These are phyloP conservation scores for Eupelmus urozonus DNA, from an alignment of 2,888 invertebrate genomes.

Conservation along the genomic window DNA sequence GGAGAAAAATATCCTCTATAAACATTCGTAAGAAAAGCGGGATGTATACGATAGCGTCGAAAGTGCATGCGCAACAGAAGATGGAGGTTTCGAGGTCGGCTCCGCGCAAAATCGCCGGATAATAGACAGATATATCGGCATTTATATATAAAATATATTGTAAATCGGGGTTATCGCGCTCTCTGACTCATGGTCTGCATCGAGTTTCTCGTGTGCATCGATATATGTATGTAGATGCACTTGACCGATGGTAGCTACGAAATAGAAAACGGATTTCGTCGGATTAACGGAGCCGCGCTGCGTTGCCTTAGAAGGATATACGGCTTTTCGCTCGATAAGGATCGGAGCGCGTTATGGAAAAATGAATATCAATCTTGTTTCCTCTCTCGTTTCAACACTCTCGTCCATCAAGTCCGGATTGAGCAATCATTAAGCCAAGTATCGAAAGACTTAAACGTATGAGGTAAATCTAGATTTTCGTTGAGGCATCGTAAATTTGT, in stretches of 20 bases:
- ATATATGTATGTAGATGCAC: background rate
- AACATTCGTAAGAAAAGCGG: background rate
- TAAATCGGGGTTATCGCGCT: background rate
- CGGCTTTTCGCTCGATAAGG: slow-evolving; percentile 16
- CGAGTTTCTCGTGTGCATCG: background rate
- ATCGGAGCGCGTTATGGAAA: slow-evolving; percentile 17
- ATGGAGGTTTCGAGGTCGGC: slow-evolving; percentile 50
- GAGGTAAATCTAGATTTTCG: background rate
- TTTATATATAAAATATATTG: slow-evolving; percentile 1
- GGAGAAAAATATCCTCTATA: background rate
- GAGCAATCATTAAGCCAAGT: slow-evolving; percentile 3
- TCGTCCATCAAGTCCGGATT: background rate
- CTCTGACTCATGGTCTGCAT: no score
- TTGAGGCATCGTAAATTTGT: no score
- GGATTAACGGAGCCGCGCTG: slow-evolving; percentile 3
- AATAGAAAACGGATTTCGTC: slow-evolving; percentile 33
- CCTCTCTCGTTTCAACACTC: slow-evolving; percentile 19
- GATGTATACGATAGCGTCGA: slow-evolving; percentile 18
- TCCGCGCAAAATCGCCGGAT: slow-evolving; percentile 29
- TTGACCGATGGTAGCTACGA: slow-evolving; percentile 7
- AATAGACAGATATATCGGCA: slow-evolving; percentile 23
- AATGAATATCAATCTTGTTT: slow-evolving; percentile 35
- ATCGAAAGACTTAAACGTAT: no score
- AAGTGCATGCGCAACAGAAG: slow-evolving; percentile 18
- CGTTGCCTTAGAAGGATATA: slow-evolving; percentile 11